Base-by-base conservation (phyloP, 2,888 invertebrate genomes). In the Lasioglossum zephyrum region DNA sequence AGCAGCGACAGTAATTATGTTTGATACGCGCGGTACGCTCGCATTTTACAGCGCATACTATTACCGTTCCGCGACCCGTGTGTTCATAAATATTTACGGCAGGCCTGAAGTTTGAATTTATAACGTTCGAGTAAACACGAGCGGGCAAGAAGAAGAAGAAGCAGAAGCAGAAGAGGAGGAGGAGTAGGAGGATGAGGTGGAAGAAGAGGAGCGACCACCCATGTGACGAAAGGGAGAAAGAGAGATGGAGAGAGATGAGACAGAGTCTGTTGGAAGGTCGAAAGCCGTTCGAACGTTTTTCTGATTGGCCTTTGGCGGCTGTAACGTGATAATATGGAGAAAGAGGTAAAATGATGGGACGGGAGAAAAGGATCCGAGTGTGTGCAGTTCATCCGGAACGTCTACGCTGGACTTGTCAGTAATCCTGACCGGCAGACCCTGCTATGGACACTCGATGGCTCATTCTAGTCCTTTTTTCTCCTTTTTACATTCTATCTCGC, bases 11-110 rank as follows among this genome's bases (percentile, higher is more conserved):
- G 26, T 60, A 26, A 60, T 60, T 31, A 69, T 4, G 39, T 39
- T 69, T 39, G 69, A 69, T 39, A 69, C 9, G 39, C 9, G 22
- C 39, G 31, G 31, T 82, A 77, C 73, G 77, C 77, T 82, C 84
- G 36, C 60, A 70, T 72, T 82, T 78, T 47, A 49, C 69, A 76
- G 73, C 49, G 72, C 31, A 60, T 70, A 53, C 78, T 78, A 78
- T 82, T 82, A 84, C 74, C 49, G 84, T 69, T 69, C 77, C 69
- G 77, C 77, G 84, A 74, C 73, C 60, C 70, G 84, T 72, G 63
- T 74, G 78, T 84, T 84, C 84, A 84, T 84, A 82, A 84, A 84
- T 84, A 84, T 84, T 84, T 84, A 84, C 82, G 78, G 74, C 84
- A 26, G 78, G 82, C 70, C 49, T 72, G 83, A 78, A 78, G 77